Base-by-base conservation (phyloP, 2,113 vertebrate species). In the Oncorhynchus clarkii region DNA sequence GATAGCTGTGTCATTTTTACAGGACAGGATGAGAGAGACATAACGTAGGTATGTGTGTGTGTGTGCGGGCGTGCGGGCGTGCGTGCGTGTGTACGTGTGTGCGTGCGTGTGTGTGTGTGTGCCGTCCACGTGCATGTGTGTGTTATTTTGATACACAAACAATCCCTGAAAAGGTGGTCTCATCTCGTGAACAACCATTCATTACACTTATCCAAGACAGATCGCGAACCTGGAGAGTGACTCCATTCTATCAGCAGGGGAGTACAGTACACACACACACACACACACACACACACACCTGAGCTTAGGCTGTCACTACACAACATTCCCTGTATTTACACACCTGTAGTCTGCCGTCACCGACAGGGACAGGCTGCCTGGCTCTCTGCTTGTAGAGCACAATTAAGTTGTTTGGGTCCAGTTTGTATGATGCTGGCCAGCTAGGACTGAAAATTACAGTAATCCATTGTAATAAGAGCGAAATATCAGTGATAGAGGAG, bases 331-430 rank as follows among this genome's bases (percentile, higher is more conserved):
- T 45, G 9, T 45, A 11, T 45, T 11, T 45, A 45, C 9, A 45
- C 39, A 9, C 39, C 39, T 45, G 39, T 45, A 45, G 8, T 45
- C 39, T 45, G 39, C 39, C 39, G 9, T 45, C 39, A 11, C 8
- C 8, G 39, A 45, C 39, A 45, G 39, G 39, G 9, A 45, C 39
- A 45, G 39, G 39, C 39, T 45, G 39, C 39, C 39, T 45, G 39
- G 8, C 2, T 45, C 39, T 45, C 39, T 11, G 39, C 39, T 45
- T 45, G 8, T 45, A 45, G 8, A 70, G 49, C 64, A 75, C 45
- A 73, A 79, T 84, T 81, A 79, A 78, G 76, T 71, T 51, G 68
- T 69, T 78, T 60, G 2, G 39, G 8, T 45, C 39, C 39, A 45
- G 39, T 45, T 45, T 45, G 39, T 11, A 45, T 45, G 39, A 45